phyloP scores from a whole-genome alignment of 2,113 vertebrate genomes.

The Upupa epops region DNA sequence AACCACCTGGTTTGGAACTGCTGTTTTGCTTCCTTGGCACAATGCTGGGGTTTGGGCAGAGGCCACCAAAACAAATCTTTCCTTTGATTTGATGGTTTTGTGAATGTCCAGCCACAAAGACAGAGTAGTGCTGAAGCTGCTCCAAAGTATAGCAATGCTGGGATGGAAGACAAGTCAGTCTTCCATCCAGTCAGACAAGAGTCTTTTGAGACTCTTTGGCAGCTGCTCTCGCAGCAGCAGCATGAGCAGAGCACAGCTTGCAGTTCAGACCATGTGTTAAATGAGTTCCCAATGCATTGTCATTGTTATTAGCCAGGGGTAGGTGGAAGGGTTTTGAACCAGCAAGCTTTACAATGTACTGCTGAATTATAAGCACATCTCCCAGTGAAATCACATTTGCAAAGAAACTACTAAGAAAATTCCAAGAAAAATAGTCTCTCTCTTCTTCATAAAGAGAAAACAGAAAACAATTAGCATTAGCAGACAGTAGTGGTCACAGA shows the following conservation, averaged over 20 bases:
- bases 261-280: not conserved
- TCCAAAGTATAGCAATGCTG: not conserved
- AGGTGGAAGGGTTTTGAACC: not conserved
- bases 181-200: too few species aligned
- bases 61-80: not conserved
- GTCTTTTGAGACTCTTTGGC: not conserved
- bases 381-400: not conserved
- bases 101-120: not conserved
- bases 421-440: not conserved
- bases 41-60: not conserved
- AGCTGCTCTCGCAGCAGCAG: not conserved
- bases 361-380: not conserved
- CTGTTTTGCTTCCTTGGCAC: not conserved
- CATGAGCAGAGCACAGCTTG: conserved; percentile 13
- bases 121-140: not conserved
- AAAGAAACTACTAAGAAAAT: not conserved
- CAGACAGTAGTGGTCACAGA: not conserved
- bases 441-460: not conserved
- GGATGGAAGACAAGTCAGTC: not conserved
- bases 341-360: not conserved
- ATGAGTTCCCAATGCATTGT: not conserved
- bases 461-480: not conserved
- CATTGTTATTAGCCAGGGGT: not conserved
- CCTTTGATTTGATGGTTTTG: not conserved
- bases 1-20: not conserved